Conservation (phyloP, 2,797 vertebrate species). For the Anisognathus igniventris region DNA sequence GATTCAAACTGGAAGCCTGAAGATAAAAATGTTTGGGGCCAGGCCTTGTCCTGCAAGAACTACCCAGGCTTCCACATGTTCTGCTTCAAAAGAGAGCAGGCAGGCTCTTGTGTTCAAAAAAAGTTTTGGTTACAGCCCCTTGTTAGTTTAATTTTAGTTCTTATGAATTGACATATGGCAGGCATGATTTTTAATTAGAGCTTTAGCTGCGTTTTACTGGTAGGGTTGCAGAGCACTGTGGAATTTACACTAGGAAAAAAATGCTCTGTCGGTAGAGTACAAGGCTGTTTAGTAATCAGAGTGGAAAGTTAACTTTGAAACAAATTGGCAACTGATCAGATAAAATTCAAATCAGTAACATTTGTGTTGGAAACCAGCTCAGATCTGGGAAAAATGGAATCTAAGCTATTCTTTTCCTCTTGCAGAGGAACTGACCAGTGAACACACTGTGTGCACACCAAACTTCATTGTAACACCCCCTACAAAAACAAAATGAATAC, state of each 20-base stretch:
- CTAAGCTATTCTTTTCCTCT: constrained; percentile 56
- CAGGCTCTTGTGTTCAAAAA: constrained; percentile 28
- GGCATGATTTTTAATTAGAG: constrained; percentile 68
- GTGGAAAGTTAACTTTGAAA: constrained; percentile 68
- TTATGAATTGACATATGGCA: constrained; percentile 66
- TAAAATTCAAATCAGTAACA: constrained; percentile 69
- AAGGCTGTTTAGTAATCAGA: constrained; percentile 68
- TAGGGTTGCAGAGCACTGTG: constrained; percentile 56
- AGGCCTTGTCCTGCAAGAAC: background rate
- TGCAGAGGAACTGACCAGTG: constrained; percentile 32
- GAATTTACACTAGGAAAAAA: constrained; percentile 67
- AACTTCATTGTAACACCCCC: background rate
- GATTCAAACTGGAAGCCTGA: background rate
- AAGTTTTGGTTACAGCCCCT: constrained; percentile 45
- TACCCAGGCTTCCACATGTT: background rate
- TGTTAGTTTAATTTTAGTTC: constrained; percentile 65
- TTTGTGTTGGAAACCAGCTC: constrained; percentile 66
- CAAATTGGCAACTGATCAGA: constrained; percentile 68
- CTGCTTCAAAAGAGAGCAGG: constrained; percentile 2
- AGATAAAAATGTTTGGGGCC: background rate
- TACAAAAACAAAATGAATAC: constrained; percentile 25
- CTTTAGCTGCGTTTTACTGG: constrained; percentile 62
- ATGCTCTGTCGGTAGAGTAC: constrained; percentile 49
- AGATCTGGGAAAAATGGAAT: constrained; percentile 64
- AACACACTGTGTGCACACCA: background rate